Percentiles rank a stretch among this genome's conserved stretches.
These are phyloP conservation scores for Coenonympha arcania DNA, from an alignment of 2,888 invertebrate genomes.

Conservation along the genomic window DNA sequence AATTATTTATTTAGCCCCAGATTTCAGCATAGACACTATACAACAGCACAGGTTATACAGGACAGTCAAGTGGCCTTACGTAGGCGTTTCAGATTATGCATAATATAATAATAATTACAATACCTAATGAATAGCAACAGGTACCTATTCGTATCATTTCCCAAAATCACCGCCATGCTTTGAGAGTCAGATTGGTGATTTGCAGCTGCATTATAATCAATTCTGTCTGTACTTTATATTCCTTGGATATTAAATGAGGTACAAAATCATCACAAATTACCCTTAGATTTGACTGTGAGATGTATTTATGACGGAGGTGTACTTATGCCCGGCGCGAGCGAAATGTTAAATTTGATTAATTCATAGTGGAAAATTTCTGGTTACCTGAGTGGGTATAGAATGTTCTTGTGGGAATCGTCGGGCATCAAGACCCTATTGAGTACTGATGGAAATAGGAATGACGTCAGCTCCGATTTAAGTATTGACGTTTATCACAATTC, in stretches of 20 bases:
- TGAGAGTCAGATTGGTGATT: slow-evolving; percentile 60
- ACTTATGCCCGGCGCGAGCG: slow-evolving; percentile 36
- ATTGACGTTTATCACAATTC: background rate
- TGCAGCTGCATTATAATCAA: slow-evolving; percentile 51
- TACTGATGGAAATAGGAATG: slow-evolving; percentile 5
- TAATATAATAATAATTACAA: slow-evolving; percentile 19
- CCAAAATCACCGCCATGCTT: slow-evolving; percentile 39
- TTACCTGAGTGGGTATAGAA: slow-evolving; percentile 13
- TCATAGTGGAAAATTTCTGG: slow-evolving; percentile 53
- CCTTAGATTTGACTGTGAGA: slow-evolving; percentile 71
- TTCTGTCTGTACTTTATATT: slow-evolving; percentile 66
- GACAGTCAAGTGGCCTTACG: background rate
- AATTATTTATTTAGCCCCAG: too few relatives aligned
- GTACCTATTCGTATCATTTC: slow-evolving; percentile 8
- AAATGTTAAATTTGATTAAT: slow-evolving; percentile 43
- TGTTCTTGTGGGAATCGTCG: background rate
- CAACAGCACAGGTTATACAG: too few relatives aligned
- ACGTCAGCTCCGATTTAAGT: background rate
- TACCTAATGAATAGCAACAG: slow-evolving; percentile 19
- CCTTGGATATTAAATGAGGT: slow-evolving; percentile 71
- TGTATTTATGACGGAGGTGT: slow-evolving; percentile 63
- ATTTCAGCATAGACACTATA: too few relatives aligned
- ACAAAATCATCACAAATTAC: slow-evolving; percentile 72
- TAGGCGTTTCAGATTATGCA: background rate
- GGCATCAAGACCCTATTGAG: too few relatives aligned